Conservation (phyloP, 2,113 vertebrate species). For the Bucco capensis region DNA sequence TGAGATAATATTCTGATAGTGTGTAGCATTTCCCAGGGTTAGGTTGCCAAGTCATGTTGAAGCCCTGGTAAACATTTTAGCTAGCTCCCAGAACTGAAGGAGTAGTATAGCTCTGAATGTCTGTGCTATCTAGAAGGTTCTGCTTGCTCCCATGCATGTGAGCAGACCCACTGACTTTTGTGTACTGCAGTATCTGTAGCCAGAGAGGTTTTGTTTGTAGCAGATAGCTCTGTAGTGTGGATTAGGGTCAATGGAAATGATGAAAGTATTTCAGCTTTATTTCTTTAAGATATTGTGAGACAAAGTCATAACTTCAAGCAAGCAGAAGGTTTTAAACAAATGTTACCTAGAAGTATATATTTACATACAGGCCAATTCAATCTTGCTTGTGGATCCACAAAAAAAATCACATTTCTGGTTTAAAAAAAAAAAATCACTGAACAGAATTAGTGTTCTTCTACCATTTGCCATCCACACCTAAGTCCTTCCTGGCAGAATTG, state of each 20-base stretch:
- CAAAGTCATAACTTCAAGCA: not conserved
- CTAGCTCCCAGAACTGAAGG: not conserved
- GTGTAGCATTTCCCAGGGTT: rapidly evolving
- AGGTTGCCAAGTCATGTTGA: not conserved
- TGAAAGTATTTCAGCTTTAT: not conserved
- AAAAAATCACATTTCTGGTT: not conserved
- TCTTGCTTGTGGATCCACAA: not conserved
- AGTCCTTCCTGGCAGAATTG: not conserved
- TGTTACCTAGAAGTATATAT: not conserved
- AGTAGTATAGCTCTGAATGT: rapidly evolving
- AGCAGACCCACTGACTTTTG: not conserved
- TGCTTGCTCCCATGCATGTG: rapidly evolving
- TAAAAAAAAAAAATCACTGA: no score
- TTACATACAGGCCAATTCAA: not conserved
- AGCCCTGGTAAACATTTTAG: not conserved
- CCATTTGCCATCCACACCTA: not conserved
- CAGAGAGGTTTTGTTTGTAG: no score
- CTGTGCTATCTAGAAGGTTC: not conserved
- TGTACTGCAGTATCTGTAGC: not conserved
- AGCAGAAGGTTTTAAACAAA: not conserved
- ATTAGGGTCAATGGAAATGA: not conserved
- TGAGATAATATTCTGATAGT: not conserved
- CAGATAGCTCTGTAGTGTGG: not conserved
- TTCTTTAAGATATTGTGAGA: not conserved
- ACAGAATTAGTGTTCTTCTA: no score